Percentiles rank a stretch among this genome's conserved stretches.
Evolutionary conservation across 2,797 vertebrate genomes (phyloP).

Genomic region (Pipistrellus pipistrellus): DNA sequence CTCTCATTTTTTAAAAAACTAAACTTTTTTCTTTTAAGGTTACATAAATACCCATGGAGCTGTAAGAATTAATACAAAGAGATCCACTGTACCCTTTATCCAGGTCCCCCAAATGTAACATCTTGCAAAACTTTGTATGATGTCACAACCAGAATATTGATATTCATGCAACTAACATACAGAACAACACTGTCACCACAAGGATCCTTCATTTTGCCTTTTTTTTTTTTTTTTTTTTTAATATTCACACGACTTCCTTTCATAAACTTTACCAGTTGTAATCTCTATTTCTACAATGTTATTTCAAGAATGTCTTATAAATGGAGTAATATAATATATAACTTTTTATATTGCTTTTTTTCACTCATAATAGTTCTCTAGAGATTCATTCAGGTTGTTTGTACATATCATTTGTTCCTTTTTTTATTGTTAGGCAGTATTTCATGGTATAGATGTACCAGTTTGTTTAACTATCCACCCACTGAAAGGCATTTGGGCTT

Average conservation of each 20-base stretch:
- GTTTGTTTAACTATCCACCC: not conserved
- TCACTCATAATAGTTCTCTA: not conserved
- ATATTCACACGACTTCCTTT: rapidly evolving
- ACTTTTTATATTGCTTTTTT: not conserved
- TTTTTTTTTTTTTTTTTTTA: not conserved
- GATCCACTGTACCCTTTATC: not conserved
- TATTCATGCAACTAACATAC: too few species aligned
- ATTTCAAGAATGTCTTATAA: not conserved
- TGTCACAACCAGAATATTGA: not conserved
- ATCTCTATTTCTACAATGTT: not conserved
- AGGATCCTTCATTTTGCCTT: not conserved
- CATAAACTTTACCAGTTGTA: too few species aligned
- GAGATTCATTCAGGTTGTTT: not conserved
- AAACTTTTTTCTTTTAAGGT: not conserved
- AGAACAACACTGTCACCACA: too few species aligned
- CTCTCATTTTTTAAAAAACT: not conserved
- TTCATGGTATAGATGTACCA: not conserved
- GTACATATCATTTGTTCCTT: not conserved
- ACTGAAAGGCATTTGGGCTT: not conserved
- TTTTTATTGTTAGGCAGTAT: not conserved
- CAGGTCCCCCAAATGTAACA: too few species aligned
- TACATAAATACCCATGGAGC: not conserved
- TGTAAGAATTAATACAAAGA: not conserved
- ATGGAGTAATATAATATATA: not conserved
- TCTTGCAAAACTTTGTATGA: not conserved